A percentile compares a stretch with the other conserved stretches of the same genome.
Evolutionary conservation across 2,113 vertebrate genomes (phyloP).

Genomic region (Spea bombifrons): DNA sequence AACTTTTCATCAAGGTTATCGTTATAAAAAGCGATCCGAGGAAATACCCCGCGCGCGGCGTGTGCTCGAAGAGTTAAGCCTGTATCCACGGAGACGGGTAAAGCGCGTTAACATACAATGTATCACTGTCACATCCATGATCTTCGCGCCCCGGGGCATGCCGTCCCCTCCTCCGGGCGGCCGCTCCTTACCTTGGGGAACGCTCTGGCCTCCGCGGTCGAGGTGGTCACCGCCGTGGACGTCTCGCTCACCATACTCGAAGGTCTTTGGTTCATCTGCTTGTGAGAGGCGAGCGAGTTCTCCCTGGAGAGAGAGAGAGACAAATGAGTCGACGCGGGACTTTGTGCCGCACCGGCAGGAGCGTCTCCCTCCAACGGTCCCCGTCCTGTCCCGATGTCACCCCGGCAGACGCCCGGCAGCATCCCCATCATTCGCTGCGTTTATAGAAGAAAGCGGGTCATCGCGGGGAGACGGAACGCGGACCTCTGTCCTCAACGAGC

Average conservation of each 20-base stretch:
- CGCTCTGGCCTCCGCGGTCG: conserved; percentile 73
- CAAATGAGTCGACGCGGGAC: conserved; percentile 22
- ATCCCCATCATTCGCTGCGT: no score
- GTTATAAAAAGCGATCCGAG: no score
- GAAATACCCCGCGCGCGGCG: no score
- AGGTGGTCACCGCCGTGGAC: conserved; percentile 75
- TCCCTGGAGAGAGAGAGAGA: conserved; percentile 64
- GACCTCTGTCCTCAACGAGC: no score
- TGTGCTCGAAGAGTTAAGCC: no score
- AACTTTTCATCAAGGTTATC: no score
- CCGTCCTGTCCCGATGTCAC: not conserved
- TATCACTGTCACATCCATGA: no score
- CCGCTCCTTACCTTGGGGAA: conserved; percentile 75
- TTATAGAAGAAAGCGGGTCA: no score
- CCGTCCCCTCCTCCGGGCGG: not conserved
- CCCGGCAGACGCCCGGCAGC: not conserved
- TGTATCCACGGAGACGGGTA: no score
- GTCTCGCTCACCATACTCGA: conserved; percentile 91
- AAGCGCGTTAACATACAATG: no score
- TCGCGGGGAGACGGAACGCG: no score
- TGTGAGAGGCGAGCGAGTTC: conserved; percentile 85
- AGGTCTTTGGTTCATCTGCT: conserved; percentile 80
- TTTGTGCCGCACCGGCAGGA: not conserved
- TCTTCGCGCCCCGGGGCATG: not conserved
- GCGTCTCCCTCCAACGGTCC: not conserved